A percentile compares a stretch with the other conserved stretches of the same genome.
Evolutionary conservation across 2,888 invertebrate genomes (phyloP).

Genomic region (Malacosoma neustria): DNA sequence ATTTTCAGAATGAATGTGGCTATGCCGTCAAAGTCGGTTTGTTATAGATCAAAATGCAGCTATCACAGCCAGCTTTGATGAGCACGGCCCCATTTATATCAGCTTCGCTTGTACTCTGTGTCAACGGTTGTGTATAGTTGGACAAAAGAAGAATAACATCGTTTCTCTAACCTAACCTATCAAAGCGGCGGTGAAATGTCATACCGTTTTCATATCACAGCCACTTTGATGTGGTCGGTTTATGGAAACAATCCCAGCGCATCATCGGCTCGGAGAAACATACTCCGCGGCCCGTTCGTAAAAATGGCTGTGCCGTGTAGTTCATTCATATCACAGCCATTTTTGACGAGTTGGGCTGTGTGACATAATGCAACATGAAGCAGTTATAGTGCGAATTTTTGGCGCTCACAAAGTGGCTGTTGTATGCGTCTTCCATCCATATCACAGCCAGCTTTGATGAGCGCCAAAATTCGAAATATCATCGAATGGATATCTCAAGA

Average conservation of each 20-base stretch:
- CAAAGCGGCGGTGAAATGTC: slow-evolving; percentile 93
- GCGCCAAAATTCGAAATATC: slow-evolving; percentile 58
- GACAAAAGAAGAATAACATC: slow-evolving; percentile 2
- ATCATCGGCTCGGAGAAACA: not conserved
- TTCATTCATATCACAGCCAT: slow-evolving; percentile 91
- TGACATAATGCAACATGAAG: slow-evolving; percentile 28
- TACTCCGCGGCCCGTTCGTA: slow-evolving; percentile 76
- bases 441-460: slow-evolving; percentile 99
- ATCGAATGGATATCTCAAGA: not conserved
- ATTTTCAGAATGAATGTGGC: slow-evolving; percentile 41
- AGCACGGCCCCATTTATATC: slow-evolving; percentile 79
- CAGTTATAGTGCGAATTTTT: slow-evolving; percentile 23
- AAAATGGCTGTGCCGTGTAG: slow-evolving; percentile 87
- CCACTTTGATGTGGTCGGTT: slow-evolving; percentile 96
- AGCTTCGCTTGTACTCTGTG: slow-evolving; percentile 7
- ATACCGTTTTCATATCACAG: slow-evolving; percentile 90
- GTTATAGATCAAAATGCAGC: slow-evolving; percentile 82
- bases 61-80: slow-evolving; percentile 98
- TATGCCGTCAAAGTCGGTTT: slow-evolving; percentile 87
- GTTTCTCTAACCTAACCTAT: slow-evolving; percentile 79
- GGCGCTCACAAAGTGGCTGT: slow-evolving; percentile 94
- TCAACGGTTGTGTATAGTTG: slow-evolving; percentile 1
- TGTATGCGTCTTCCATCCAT: slow-evolving; percentile 82
- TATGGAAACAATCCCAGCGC: slow-evolving; percentile 37
- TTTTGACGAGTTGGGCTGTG: slow-evolving; percentile 92